Evolutionary conservation across 2,113 vertebrate species (phyloP), one percentile per base, ranked within the genome.

Genomic region (Leptobrachium leishanense): DNA sequence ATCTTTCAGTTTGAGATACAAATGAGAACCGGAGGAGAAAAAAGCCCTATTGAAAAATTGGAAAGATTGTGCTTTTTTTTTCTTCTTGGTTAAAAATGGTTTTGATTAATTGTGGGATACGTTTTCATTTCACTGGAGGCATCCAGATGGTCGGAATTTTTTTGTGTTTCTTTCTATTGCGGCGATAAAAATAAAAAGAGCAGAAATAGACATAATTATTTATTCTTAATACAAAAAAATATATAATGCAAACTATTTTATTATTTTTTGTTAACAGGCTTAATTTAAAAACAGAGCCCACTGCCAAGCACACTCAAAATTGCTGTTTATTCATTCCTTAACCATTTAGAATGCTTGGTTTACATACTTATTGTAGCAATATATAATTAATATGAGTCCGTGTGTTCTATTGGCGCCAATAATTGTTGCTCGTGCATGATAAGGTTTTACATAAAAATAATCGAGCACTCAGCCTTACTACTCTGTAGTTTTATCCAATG

Each of bases 31-130:
- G 43, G 72, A 5, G 13, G 13, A 59, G 13, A 79, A 80, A 54
- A 2, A 1, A 0, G 72, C 6, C 13, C 6, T 6, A 15, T 31
- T 64, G 43, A 57, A 50, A 70, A 50, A 70, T 5, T 8, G 2
- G 68, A 64, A 77, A 72, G 12, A 64, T 43, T 31, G 20, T 31
- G 20, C 20, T 31, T 31, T 31, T 31, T 31, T 31, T 66, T 20
- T 62, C 71, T 50, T 50, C 46, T 50, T 12, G 57, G 7, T 1
- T 0, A 2, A 62, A 41, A n/a, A 0, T 0, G 83, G 70, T 66
- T 55, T 12, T 68, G 0, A 1, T 70, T 83, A 82, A 76, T 2
- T 75, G 81, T 7, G 72, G 79, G 74, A 57, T 72, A 74, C 54
- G 43, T 15, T 7, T 66, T 68, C 9, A 10, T 40, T 72, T 43